Evolutionary conservation across 2,113 vertebrate genomes (phyloP).

Genomic region (Heterochromis multidens): DNA sequence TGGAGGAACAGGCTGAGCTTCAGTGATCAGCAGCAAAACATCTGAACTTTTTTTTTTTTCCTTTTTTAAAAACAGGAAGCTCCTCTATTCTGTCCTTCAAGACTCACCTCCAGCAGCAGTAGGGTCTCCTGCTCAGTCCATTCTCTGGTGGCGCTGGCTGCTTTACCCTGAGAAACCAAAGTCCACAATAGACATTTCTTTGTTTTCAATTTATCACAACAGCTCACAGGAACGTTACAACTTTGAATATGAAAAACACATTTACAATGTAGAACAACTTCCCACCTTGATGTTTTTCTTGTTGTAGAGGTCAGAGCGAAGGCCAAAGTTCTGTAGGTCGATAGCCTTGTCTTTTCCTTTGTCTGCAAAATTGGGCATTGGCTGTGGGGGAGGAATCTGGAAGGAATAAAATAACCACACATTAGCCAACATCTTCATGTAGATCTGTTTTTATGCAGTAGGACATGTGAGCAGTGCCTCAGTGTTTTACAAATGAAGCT

Average conservation of each 20-base stretch:
- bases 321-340: constrained; percentile 95
- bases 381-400: constrained; percentile 90
- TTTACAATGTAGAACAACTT: not conserved
- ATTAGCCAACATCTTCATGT: not conserved
- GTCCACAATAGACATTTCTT: not conserved
- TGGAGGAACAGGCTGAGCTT: not conserved
- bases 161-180: constrained; percentile 80
- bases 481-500: not conserved
- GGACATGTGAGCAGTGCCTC: accelerated
- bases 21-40: not conserved
- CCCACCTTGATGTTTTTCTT: constrained; percentile 92
- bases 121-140: constrained; percentile 98
- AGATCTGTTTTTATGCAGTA: not conserved
- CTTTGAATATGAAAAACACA: not conserved
- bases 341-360: constrained; percentile 91
- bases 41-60: not conserved
- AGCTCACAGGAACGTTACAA: not conserved
- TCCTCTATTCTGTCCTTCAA: not conserved
- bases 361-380: constrained; percentile 91
- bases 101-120: constrained; percentile 88
- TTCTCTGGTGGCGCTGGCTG: constrained; percentile 83
- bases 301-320: constrained; percentile 93
- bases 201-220: not conserved
- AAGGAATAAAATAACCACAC: accelerated
- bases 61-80: not conserved